A percentile compares a stretch with the other conserved stretches of the same genome.
phyloP scores from a whole-genome alignment of 2,888 invertebrate genomes.

The Agriopis marginaria region DNA sequence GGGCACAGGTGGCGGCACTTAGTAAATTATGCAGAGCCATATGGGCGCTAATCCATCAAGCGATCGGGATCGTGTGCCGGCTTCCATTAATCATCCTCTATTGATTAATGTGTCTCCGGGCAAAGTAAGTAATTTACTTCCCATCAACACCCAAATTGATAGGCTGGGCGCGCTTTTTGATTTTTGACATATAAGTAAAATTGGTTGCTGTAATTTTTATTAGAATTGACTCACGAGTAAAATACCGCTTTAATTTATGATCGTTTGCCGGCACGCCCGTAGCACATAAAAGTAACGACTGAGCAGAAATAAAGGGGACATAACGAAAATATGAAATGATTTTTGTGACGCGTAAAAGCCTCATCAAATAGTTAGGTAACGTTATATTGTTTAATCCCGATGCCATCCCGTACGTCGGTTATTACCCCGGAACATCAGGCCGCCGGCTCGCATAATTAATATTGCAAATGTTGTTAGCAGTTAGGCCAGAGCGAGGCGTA shows the following conservation, averaged over 20 bases:
- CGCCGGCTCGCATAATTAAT: slow-evolving; percentile 76
- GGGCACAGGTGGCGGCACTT: slow-evolving; percentile 77
- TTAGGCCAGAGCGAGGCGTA: slow-evolving; percentile 59
- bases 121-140: slow-evolving; percentile 78
- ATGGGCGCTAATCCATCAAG: slow-evolving; percentile 84
- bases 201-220: slow-evolving; percentile 17
- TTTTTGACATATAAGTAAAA: slow-evolving; percentile 52
- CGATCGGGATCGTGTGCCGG: slow-evolving; percentile 74
- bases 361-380: slow-evolving; percentile 71
- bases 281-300: slow-evolving; percentile 21
- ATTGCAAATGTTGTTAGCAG: slow-evolving; percentile 84
- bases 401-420: slow-evolving; percentile 69
- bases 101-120: slow-evolving; percentile 83
- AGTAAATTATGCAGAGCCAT: slow-evolving; percentile 83
- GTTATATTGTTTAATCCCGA: slow-evolving; percentile 74
- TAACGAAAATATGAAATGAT: slow-evolving; percentile 32
- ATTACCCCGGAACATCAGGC: slow-evolving; percentile 72
- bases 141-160: slow-evolving; percentile 66
- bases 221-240: slow-evolving; percentile 7
- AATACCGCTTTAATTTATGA: slow-evolving; percentile 6
- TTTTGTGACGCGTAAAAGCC: slow-evolving; percentile 55
- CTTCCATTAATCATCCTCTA: slow-evolving; percentile 83
- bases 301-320: slow-evolving; percentile 33
- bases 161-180: slow-evolving; percentile 59
- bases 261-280: slow-evolving; percentile 4